Base-by-base conservation (phyloP, 2,113 vertebrate species). In the Chrysochloris asiatica region DNA sequence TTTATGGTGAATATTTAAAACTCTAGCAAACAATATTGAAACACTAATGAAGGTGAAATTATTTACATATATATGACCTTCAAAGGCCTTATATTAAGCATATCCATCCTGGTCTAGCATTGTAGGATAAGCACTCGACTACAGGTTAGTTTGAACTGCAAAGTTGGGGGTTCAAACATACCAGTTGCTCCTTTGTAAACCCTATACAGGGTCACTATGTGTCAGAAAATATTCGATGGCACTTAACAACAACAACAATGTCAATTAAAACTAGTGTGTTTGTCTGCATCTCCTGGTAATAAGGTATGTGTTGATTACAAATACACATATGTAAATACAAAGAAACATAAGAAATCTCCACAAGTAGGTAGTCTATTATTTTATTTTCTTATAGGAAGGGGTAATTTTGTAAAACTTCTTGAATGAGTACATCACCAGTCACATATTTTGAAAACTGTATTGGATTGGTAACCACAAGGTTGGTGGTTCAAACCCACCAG, bases 251-350 rank as follows among this genome's bases (percentile, higher is more conserved):
- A n/a, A n/a, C n/a, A n/a, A n/a, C n/a, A n/a, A n/a, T n/a, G n/a
- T n/a, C 12, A 22, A 11, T 5, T 26, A 8, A 45, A 1, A 38
- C 9, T 19, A 11, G 6, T 9, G 6, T n/a, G 10, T 28, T 1
- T 56, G 30, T 45, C 1, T 36, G 21, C 28, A 5, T 56, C 38
- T 69, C 19, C 56, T 7, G 22, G 8, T 16, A 16, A 41, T 28
- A 41, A 89, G 67, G 69, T 12, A 9, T 9, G 30, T 12, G 16
- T 73, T 3, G 30, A 50, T 16, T 47, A 11, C 4, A 56, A 85
- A 47, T 12, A 8, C 45, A 59, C 22, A n/a, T 14, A 43, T 0
- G 0, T 22, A 7, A 33, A 63, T 16, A 43, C n/a, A 71, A 56
- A 11, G 47, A 30, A 11, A 12, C 47, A 52, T 75, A 13, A 48